Base-by-base conservation (phyloP, 2,113 vertebrate genomes). In the Burhinus bistriatus region DNA sequence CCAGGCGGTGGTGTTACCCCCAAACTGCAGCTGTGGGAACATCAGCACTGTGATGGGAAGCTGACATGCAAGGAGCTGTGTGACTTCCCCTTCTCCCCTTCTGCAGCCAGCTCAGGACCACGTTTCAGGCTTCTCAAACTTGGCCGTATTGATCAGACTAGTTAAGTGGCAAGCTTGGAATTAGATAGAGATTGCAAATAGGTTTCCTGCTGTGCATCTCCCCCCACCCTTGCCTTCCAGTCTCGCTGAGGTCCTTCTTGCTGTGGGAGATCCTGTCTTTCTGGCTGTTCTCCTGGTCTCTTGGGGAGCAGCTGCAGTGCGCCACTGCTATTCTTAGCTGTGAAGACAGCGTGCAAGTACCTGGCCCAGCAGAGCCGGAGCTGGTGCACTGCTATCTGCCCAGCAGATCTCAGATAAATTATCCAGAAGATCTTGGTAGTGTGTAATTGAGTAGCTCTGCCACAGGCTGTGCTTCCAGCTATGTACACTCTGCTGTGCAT, bases 241-340 rank as follows among this genome's bases (percentile, higher is more conserved):
- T 82, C 73, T 72, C 10, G 0, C 80, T 69, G 72, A 95, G 87
- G 91, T 83, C 94, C 83, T 87, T 47, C 93, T 92, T 89, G 89
- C 95, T 71, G 84, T 76, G 93, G 95, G 91, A 94, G 87, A 91
- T 91, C 73, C 92, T 95, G 78, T 76, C 87, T 93, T 75, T 59
- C 55, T 96, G 27, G 52, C 95, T 87, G 81, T 59, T 94, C 89
- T 84, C n/a, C 40, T 83, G 95, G 87, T 95, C 95, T 75, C 96
- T 96, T 93, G 95, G 95, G 95, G 93, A 96, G 96, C 95, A 94
- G 93, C 96, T 96, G 96, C 96, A 97, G 90, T 96, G 96, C 95
- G 62, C 95, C 96, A 95, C 82, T 88, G 96, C 96, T 97, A 96
- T 97, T 96, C 96, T 97, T 97, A 96, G 96, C 96, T 90, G 70